Base-by-base conservation (phyloP, 2,888 invertebrate species). In the Cryptus viduatorius region DNA sequence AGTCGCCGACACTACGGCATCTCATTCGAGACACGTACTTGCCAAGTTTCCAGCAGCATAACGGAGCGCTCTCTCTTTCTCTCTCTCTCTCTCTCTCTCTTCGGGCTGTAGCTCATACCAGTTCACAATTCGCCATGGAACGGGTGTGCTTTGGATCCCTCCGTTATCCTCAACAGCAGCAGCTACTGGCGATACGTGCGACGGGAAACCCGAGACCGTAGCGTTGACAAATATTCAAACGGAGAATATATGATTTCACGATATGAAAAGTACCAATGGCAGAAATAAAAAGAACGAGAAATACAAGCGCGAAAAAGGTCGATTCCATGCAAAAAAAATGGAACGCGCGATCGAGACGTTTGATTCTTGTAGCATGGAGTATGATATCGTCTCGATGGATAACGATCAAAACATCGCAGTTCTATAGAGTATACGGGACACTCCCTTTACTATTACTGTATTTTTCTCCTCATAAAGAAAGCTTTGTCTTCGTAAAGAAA, bases 1-100 rank as follows among this genome's bases (percentile, higher is more conserved):
- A 79, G 76, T 67, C 75, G 46, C n/a, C 59, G 42, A 42, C 24
- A 64, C 64, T 61, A 8, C 65, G 64, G 46, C 65, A 56, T 80
- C 64, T 76, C 59, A 80, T 83, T 80, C 83, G 5, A 46, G 80
- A 72, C 80, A 83, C 83, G 83, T 83, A 80, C 64, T 56, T 7
- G 65, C 65, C 3, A 19, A 80, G 76, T 76, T 76, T 75, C 71
- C 71, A 56, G 65, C 48, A 71, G 67, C 48, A 80, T 37, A 64
- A 29, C 42, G 29, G 53, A 80, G 81, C 69, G 37, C 61, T 53
- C 24, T 56, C 53, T 56, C 24, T 56, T 19, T 56, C 53, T 8
- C 53, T 19, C 5, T 37, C 37, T 56, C 56, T 8, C 56, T 19
- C 5, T 37, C 37, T 37, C 37, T 37, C 37, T 37, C 37, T 37